phyloP scores from a whole-genome alignment of 2,113 vertebrate species.

The Bostrychus sinensis region DNA sequence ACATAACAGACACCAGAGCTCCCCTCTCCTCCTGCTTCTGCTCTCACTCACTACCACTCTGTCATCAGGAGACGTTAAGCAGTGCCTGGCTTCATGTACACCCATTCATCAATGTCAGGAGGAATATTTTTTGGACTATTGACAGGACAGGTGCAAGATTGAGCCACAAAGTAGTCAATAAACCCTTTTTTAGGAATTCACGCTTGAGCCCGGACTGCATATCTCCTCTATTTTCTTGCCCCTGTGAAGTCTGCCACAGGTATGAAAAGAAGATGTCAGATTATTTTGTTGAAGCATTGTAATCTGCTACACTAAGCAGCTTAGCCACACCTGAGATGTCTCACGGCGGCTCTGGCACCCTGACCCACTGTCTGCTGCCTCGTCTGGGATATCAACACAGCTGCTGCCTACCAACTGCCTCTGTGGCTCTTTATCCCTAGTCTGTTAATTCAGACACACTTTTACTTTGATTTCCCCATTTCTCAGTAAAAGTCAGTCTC shows the following conservation, averaged over 20 bases:
- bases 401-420: too few species aligned
- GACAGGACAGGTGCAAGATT: constrained; percentile 60
- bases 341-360: constrained; percentile 22
- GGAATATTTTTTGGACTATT: constrained; percentile 47
- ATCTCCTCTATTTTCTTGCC: constrained; percentile 30
- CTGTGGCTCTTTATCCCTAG: constrained; percentile 23
- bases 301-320: constrained; percentile 50
- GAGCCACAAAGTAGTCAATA: constrained; percentile 6
- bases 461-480: constrained; percentile 26
- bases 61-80: constrained; percentile 37
- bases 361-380: constrained; percentile 42
- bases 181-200: constrained; percentile 19
- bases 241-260: constrained; percentile 34
- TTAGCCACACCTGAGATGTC: constrained; percentile 52
- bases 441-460: constrained; percentile 31
- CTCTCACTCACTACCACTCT: constrained; percentile 35
- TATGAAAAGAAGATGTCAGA: constrained; percentile 49
- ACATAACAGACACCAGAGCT: constrained; percentile 61
- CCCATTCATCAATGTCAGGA: constrained; percentile 61
- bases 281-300: constrained; percentile 37
- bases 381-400: constrained; percentile 39
- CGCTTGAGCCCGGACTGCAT: constrained; percentile 22
- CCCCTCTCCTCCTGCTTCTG: constrained; percentile 58
- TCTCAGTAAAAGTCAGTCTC: constrained; percentile 14
- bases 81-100: constrained; percentile 33